These are phyloP conservation scores for Caenorhabditis doughertyi DNA, from an alignment of 2,888 invertebrate species.

Conservation along the genomic window DNA sequence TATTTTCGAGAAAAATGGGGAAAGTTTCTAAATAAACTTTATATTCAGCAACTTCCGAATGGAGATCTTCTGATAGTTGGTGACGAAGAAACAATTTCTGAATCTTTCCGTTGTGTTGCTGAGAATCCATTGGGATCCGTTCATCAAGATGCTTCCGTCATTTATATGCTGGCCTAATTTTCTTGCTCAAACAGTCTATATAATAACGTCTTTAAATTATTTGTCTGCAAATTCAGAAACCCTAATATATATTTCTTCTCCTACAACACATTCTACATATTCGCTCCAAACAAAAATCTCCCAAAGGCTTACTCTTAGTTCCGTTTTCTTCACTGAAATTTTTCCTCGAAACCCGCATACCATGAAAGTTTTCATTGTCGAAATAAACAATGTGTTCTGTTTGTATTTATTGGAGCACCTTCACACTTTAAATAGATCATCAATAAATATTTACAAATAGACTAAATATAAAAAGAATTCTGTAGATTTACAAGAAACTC, in stretches of 20 bases:
- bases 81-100: slow-evolving; percentile 59
- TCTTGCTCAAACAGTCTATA: not conserved
- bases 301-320: not conserved
- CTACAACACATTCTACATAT: not conserved
- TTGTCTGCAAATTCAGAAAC: slow-evolving; percentile 14
- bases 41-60: slow-evolving; percentile 60
- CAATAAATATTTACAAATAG: slow-evolving; percentile 28
- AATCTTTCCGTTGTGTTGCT: slow-evolving; percentile 68
- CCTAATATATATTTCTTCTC: not conserved
- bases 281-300: not conserved
- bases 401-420: slow-evolving; percentile 1
- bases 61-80: slow-evolving; percentile 66
- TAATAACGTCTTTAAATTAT: slow-evolving; percentile 16
- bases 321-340: not conserved
- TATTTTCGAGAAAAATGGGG: not conserved
- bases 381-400: slow-evolving; percentile 43
- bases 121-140: slow-evolving; percentile 57
- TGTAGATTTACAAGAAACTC: not conserved
- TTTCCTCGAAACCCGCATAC: slow-evolving; percentile 1
- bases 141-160: slow-evolving; percentile 56
- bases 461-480: not conserved
- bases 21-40: too few species aligned
- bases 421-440: slow-evolving; percentile 15
- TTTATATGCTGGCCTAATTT: slow-evolving; percentile 55
- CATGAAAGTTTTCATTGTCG: slow-evolving; percentile 12